These are phyloP conservation scores for Saccostrea glomerata DNA, from an alignment of 1,140 invertebrate genomes.

Conservation along the genomic window DNA sequence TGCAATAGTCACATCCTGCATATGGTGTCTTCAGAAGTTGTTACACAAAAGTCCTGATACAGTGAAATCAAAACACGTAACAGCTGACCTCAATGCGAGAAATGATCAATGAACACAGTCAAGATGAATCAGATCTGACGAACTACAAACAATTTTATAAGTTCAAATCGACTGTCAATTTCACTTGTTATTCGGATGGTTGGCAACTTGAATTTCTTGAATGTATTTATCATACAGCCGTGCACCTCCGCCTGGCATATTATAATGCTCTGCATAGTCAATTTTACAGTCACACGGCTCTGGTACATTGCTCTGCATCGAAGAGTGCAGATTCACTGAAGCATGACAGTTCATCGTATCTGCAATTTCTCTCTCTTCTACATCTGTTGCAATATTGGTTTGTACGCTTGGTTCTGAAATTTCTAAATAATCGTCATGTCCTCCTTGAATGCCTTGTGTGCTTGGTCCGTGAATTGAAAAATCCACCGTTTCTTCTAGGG, in stretches of 20 bases:
- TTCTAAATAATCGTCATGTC: constrained; percentile 34
- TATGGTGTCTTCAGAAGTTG: no score
- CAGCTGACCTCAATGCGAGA: background rate
- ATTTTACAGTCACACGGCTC: constrained; percentile 80
- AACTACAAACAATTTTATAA: background rate
- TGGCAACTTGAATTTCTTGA: constrained; percentile 83
- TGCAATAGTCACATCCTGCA: no score
- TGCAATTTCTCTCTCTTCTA: constrained; percentile 39
- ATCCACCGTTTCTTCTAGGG: constrained; percentile 40
- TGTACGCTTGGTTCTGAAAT: background rate
- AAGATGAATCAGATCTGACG: background rate
- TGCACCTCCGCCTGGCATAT: constrained; percentile 84
- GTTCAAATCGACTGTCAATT: background rate
- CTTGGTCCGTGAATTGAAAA: constrained; percentile 60
- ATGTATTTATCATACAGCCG: constrained; percentile 84
- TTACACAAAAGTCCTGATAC: no score
- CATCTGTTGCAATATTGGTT: background rate
- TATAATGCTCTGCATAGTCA: constrained; percentile 81
- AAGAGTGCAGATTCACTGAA: constrained; percentile 83
- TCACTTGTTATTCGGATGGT: constrained; percentile 48
- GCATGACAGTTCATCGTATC: constrained; percentile 43
- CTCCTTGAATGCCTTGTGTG: constrained; percentile 58
- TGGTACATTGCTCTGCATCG: constrained; percentile 88
- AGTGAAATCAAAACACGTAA: background rate
- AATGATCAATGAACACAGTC: background rate